Base-by-base conservation (phyloP, 30 jellyfish, hydroid and myxozoan species). In the Aurelia aurita region DNA sequence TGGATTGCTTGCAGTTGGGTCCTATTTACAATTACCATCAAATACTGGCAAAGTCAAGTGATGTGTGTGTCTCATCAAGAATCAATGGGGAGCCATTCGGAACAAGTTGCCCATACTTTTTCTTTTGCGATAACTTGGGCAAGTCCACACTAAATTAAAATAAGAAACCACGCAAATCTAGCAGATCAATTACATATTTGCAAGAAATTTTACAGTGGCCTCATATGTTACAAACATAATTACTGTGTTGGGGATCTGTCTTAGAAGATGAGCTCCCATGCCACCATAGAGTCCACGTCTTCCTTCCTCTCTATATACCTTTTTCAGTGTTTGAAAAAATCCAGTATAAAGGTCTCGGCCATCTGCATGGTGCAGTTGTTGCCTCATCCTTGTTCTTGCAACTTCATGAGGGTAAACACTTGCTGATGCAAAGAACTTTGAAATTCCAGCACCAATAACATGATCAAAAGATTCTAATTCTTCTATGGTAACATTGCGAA, bases 381-480 rank as follows among this genome's bases (percentile, higher is more conserved):
- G 99, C 63, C 99, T 70, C 92, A 95, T 62, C 54, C 99, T 74
- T n/a, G 99, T 95, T 46, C 99, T 66, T 19, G 94, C 99, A 25
- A 95, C 99, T 76, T 95, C 99, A 57, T 95, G 99, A 4, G 99
- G 99, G 68, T 95, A 95, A 6, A 85, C 99, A 21, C 94, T 69
- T 20, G 93, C 91, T 3, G 97, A 79, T 32, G 98, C 98, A 75
- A 78, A 63, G 23, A 76, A 66, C 64, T 95, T 95, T 20, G 99
- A 96, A 13, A 86, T 51, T 16, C 91, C 91, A 3, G 99, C 94
- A 55, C 97, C 95, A 31, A 77, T 43, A 0, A 89, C 76, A 66
- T 76, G 92, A 53, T 90, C 97, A 23, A 77, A 27, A 19, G 98
- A 51, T 47, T 76, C 47, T 13, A 94, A 82, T 43, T 85, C 91